A percentile compares a stretch with the other conserved stretches of the same genome.
These are phyloP conservation scores for Zaprionus inermis DNA, from an alignment of 1,140 invertebrate species.

Conservation along the genomic window DNA sequence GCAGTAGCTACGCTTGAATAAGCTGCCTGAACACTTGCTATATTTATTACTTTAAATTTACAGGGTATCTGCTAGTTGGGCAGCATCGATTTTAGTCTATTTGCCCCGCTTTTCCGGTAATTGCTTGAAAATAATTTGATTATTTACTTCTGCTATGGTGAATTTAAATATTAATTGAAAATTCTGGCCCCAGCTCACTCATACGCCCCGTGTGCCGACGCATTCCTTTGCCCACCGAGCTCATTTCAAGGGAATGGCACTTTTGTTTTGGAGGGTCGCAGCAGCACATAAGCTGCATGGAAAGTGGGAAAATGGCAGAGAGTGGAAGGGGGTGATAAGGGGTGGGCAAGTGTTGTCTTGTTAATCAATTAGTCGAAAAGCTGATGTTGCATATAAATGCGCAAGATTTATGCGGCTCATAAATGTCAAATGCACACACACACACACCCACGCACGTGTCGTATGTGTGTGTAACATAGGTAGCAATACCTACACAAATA, in stretches of 20 bases:
- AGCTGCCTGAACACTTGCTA: not conserved
- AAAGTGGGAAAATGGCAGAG: not conserved
- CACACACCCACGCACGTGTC: not conserved
- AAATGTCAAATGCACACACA: conserved; percentile 71
- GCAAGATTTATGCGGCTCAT: conserved; percentile 73
- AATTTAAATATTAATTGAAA: conserved; percentile 82
- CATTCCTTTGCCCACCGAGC: not conserved
- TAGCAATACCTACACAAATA: no score
- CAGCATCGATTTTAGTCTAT: not conserved
- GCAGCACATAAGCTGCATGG: not conserved
- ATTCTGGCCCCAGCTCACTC: not conserved
- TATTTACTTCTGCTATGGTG: conserved; percentile 63
- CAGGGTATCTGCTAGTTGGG: not conserved
- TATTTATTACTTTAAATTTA: not conserved
- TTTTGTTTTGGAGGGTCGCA: not conserved
- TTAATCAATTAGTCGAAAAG: conserved; percentile 57
- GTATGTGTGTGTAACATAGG: not conserved
- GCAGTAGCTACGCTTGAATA: no score
- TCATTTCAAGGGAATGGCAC: conserved; percentile 20
- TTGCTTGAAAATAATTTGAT: conserved; percentile 78
- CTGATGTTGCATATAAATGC: conserved; percentile 64
- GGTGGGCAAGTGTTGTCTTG: not conserved
- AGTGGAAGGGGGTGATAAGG: not conserved
- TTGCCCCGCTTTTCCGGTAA: conserved; percentile 29
- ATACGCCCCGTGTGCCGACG: not conserved